phyloP scores from a whole-genome alignment of 2,888 invertebrate species.

The Bombylius major region DNA sequence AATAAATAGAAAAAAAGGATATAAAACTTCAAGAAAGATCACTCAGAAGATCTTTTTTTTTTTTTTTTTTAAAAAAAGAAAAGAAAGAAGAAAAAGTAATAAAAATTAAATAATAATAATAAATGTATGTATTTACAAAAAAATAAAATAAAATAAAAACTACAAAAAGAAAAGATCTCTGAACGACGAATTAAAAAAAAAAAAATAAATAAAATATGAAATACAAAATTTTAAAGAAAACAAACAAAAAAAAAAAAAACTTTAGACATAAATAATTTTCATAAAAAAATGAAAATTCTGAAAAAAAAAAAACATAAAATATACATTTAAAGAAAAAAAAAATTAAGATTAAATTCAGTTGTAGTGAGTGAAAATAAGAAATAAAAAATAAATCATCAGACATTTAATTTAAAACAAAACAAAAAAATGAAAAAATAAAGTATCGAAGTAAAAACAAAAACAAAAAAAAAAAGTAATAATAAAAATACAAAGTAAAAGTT shows the following conservation, averaged over 20 bases:
- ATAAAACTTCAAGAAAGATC: too few species aligned
- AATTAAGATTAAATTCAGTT: not conserved
- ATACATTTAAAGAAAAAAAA: not conserved
- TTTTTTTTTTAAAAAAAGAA: not conserved
- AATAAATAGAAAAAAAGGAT: too few species aligned
- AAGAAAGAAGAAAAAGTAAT: constrained; percentile 5
- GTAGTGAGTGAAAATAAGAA: not conserved
- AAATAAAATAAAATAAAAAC: constrained; percentile 15
- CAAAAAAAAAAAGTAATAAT: constrained; percentile 13
- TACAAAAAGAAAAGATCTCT: constrained; percentile 9
- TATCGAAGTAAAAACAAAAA: constrained; percentile 11
- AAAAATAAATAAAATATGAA: constrained; percentile 14
- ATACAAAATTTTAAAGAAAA: constrained; percentile 7
- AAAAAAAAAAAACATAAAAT: constrained; percentile 11
- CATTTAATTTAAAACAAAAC: not conserved
- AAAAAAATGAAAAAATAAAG: constrained; percentile 15
- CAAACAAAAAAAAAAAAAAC: constrained; percentile 12
- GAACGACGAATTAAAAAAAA: constrained; percentile 14
- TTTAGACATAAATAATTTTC: constrained; percentile 12
- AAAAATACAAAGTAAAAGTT: constrained; percentile 14
- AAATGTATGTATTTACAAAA: constrained; percentile 5
- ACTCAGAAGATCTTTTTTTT: too few species aligned
- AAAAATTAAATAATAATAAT: not conserved
- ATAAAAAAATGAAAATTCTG: constrained; percentile 1
- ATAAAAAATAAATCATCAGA: not conserved